Base-by-base conservation (phyloP, 1,140 invertebrate genomes). In the Brachionus plicatilis region DNA sequence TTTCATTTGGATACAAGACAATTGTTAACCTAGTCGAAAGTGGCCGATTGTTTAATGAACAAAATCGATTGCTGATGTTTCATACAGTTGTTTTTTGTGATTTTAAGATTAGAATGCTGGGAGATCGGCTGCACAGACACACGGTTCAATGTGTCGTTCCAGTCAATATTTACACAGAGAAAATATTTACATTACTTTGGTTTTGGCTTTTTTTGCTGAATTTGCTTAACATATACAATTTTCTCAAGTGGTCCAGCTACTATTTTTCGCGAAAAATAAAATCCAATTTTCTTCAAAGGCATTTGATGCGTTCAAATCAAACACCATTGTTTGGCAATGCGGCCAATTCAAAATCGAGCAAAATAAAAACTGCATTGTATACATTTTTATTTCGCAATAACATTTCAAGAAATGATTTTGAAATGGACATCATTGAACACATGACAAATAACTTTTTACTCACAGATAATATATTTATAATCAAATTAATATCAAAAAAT, bases 121-220 rank as follows among this genome's bases (percentile, higher is more conserved):
- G 70, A 12, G 75, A 90, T 27, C 88, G 88, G 45, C 85, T 90
- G 7, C 88, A 90, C 82, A 84, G 85, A 29, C 86, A 88, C 56
- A 88, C 91, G 78, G 87, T 90, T 9, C 87, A 91, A 75, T 91
- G 90, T 85, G 88, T 91, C 33, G 88, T 91, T n/a, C 89, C 90
- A 56, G 87, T 91, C 14, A 91, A 91, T 85, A 88, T 91, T 79
- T 88, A 90, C 78, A 90, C 90, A 60, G 90, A 91, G 85, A 89
- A 91, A 87, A 92, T 90, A 24, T 90, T 90, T 85, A 88, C 89
- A 68, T 72, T 89, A 53, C 65, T 88, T 45, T 90, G 89, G 89
- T 89, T 88, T 84, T 90, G 88, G 89, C 83, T 89, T 5, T 85
- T 88, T 41, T 43, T 90, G 2, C 86, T 83, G 17, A 66, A 66